These are phyloP conservation scores for Pangasius macronema DNA, from an alignment of 2,797 vertebrate genomes.

Conservation along the genomic window DNA sequence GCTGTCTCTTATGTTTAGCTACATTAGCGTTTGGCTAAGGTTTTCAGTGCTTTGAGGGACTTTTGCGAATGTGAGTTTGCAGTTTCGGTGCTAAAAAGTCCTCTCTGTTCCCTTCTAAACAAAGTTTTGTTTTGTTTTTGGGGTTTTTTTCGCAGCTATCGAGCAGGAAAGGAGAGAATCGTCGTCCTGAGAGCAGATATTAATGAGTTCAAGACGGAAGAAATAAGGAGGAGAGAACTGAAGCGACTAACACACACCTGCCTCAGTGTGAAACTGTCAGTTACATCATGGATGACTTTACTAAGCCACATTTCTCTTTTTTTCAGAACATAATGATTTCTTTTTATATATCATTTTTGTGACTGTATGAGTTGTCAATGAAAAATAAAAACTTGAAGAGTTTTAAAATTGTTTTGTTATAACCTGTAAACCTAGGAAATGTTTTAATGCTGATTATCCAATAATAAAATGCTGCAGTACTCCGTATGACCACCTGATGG, in stretches of 20 bases:
- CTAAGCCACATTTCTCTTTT: slow-evolving; percentile 1
- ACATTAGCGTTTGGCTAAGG: not conserved
- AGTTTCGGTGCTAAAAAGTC: not conserved
- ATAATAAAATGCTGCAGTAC: not conserved
- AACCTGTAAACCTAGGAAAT: not conserved
- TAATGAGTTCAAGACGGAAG: slow-evolving; percentile 7
- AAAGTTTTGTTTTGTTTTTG: slow-evolving; percentile 5
- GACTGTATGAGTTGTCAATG: not conserved
- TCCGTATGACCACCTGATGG: slow-evolving; percentile 23
- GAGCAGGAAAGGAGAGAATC: slow-evolving; percentile 58
- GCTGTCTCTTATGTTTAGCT: not conserved
- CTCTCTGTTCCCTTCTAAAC: not conserved
- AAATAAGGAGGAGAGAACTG: not conserved
- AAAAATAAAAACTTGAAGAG: slow-evolving; percentile 3
- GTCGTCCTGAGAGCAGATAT: slow-evolving; percentile 34
- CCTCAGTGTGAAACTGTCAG: not conserved
- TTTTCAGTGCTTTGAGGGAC: not conserved
- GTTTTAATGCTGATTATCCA: not conserved
- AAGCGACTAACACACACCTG: not conserved
- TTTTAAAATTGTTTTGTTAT: not conserved
- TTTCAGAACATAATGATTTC: not conserved
- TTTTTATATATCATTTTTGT: slow-evolving; percentile 4
- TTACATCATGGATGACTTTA: not conserved
- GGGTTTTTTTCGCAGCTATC: slow-evolving; percentile 43
- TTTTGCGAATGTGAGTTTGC: not conserved